phyloP scores from a whole-genome alignment of 2,888 invertebrate genomes.

The Drosophila rubida region DNA sequence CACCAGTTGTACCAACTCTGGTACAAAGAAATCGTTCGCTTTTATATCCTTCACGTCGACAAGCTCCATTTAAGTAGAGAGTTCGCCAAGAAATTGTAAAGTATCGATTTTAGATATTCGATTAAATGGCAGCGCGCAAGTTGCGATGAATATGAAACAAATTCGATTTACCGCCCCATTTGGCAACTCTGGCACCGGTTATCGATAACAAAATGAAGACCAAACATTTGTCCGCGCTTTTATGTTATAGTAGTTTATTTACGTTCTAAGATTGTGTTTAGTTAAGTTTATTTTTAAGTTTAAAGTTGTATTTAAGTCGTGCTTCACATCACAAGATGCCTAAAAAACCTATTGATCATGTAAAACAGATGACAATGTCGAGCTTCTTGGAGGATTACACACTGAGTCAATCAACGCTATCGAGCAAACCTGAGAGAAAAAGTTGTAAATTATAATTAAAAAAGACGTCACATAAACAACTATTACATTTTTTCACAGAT shows the following conservation, averaged over 20 bases:
- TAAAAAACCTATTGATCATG: slow-evolving; percentile 31
- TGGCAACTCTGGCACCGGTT: slow-evolving; percentile 14
- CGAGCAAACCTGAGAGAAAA: slow-evolving; percentile 21
- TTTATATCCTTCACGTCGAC: slow-evolving; percentile 15
- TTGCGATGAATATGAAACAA: slow-evolving; percentile 16
- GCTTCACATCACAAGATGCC: slow-evolving; percentile 27
- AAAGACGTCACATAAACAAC: neutral
- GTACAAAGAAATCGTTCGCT: slow-evolving; percentile 37
- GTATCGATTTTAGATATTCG: slow-evolving; percentile 4
- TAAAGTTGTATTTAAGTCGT: neutral
- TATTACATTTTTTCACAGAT: slow-evolving; percentile 27
- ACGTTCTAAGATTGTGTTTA: slow-evolving; percentile 13
- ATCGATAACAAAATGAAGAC: slow-evolving; percentile 1
- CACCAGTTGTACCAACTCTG: slow-evolving; percentile 37
- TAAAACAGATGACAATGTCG: slow-evolving; percentile 73
- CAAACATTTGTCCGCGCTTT: slow-evolving; percentile 39
- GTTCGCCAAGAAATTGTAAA: neutral
- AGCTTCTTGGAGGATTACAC: slow-evolving; percentile 69
- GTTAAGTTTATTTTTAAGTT: slow-evolving; percentile 10
- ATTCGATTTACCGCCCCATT: neutral
- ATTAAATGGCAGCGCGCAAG: slow-evolving; percentile 4
- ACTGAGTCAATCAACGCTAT: slow-evolving; percentile 41
- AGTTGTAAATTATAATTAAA: slow-evolving; percentile 7
- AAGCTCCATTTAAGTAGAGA: slow-evolving; percentile 38
- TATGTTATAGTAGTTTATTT: slow-evolving; percentile 27